Base-by-base conservation (phyloP, 2,113 vertebrate species). In the Osmerus mordax region DNA sequence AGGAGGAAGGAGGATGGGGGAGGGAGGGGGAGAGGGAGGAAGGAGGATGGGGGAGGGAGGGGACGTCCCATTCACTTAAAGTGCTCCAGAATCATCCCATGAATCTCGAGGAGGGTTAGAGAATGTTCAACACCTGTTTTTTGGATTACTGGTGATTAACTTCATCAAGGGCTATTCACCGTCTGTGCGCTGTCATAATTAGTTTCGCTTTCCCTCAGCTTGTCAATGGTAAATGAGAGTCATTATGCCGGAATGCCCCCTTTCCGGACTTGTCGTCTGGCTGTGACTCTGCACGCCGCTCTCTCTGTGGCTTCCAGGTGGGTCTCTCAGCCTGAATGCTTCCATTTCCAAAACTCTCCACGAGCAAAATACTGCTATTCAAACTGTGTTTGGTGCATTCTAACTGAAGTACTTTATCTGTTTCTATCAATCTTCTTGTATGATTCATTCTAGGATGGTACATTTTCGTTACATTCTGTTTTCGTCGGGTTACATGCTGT, bases 111-210 rank as follows among this genome's bases (percentile, higher is more conserved):
- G 84, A 87, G 83, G 75, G 81, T 81, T 74, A 81, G 73, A 85
- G 85, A 88, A 88, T 83, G 81, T 80, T 87, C 86, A 81, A 87
- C 91, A 92, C 90, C 90, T 92, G 91, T 91, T 91, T 90, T 87
- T 86, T 86, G 87, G 86, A 90, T 91, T 91, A 89, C 85, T 72
- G 71, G 88, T 91, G 90, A 91, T 91, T 91, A 91, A 90, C 86
- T 89, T 91, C 90, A 93, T 93, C 89, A 93, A 91, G 88, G 87
- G 86, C 89, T 90, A 91, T 92, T 93, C 89, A 92, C 84, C 88
- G 86, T 87, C 89, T 89, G 90, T 85, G 85, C 83, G 86, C 87
- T 84, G 86, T 88, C 88, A 87, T 91, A 92, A 93, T 93, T 91
- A 91, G 89, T 88, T 90, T 87, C 87, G 87, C 83, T 87, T 91